Base-by-base conservation (phyloP, 2,113 vertebrate species). In the Empidonax traillii region DNA sequence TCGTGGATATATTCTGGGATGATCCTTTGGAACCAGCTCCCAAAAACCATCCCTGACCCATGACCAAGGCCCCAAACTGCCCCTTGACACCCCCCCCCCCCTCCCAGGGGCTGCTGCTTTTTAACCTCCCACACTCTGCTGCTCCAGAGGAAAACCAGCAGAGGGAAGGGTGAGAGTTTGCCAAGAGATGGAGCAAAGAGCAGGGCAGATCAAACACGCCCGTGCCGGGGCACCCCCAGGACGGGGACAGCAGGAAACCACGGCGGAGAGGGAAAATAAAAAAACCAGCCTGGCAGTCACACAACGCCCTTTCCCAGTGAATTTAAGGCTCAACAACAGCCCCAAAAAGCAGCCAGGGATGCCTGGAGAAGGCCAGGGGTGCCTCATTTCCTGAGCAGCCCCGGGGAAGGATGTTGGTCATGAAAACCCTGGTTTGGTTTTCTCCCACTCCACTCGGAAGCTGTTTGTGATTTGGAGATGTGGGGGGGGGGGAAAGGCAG, bases 201-300 rank as follows among this genome's bases (percentile, higher is more conserved):
- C 31, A 21, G 69, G 25, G 21, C 49, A 16, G 89, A 46, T 35
- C 76, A 78, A 59, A 47, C 7, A 6, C 6, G 2, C 5, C 76
- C 5, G 10, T 17, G 43, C 37, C 2, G 8, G 37, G 73, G 31
- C 58, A 23, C 14, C 67, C 67, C 51, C 2, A 1, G 68, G 61
- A 65, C 10, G 6, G 0, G 51, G 41, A 22, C 8, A 59, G 52
- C 24, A 19, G 39, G 47, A 30, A 79, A 28, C 3, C 19, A 5
- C 22, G 8, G 37, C 5, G 10, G 39, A 12, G 39, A 12, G 39
- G 12, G 41, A 19, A 21, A 35, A 35, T 35, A 8, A 35, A 35
- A 47, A 33, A 47, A 44, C 17, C 7, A 53, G 9, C n/a, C 49
- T 0, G 0, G 72, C 10, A 8, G 5, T 14, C 27, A 28, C 37